Evolutionary conservation across 2,113 vertebrate genomes (phyloP).

Genomic region (Sakesphorus luctuosus): DNA sequence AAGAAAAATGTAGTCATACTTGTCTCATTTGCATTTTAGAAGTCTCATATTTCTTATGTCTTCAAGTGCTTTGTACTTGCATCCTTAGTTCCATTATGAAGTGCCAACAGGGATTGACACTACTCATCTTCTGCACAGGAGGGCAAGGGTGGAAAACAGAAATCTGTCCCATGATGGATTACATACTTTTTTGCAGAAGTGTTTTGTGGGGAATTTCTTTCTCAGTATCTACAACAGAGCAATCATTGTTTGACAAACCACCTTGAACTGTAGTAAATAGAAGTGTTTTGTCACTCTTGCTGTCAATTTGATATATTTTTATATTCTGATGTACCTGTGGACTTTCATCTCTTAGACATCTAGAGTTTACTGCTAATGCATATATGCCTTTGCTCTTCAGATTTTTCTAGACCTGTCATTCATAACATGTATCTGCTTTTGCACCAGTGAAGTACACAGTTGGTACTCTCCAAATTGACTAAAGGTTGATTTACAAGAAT

Average conservation of each 20-base stretch:
- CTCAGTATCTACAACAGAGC: neutral
- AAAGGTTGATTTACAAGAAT: neutral
- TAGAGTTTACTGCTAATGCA: neutral
- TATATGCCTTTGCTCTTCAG: constrained; percentile 7
- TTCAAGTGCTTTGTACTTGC: neutral
- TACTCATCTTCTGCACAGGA: neutral
- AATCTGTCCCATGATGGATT: neutral
- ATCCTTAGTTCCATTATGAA: neutral
- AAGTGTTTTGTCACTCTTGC: constrained; percentile 24
- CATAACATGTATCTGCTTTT: neutral
- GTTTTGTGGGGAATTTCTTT: neutral
- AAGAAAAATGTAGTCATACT: neutral
- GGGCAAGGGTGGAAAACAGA: neutral
- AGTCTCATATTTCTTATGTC: neutral
- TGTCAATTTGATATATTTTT: constrained; percentile 8
- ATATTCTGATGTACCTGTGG: neutral
- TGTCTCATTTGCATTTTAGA: neutral
- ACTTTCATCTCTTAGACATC: constrained; percentile 15
- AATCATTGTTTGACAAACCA: neutral
- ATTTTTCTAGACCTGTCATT: neutral
- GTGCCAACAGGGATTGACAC: neutral
- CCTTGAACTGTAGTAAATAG: neutral
- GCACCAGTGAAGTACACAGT: neutral
- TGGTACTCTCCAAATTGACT: neutral
- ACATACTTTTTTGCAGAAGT: neutral